Base-by-base conservation (phyloP, 2,888 invertebrate genomes). In the Agriopis leucophaearia region DNA sequence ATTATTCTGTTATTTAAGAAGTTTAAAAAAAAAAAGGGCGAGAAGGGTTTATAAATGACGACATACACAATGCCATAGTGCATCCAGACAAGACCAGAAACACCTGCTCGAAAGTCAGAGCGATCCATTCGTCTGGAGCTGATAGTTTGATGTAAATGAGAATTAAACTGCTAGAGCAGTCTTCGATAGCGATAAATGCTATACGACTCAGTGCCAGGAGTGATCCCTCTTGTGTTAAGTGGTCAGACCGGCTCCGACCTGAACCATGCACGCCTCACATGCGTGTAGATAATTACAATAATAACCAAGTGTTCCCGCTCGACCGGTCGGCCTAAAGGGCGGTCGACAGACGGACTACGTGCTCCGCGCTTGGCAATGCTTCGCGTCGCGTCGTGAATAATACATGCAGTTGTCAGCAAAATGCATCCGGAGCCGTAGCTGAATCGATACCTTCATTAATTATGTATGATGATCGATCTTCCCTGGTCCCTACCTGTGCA, bases 271-370 rank as follows among this genome's bases (percentile, higher is more conserved):
- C 16, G 2, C 54, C 16, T 12, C 40, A 16, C 40, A 16, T 40
- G 36, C 35, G 35, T 36, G 16, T 18, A n/a, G n/a, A n/a, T n/a
- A 54, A 54, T 54, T 54, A 40, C 40, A 38, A 54, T 36, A 51
- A 51, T 40, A 54, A 16, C 40, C 52, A 6, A 13, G 8, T 51
- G n/a, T 51, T 36, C 51, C 51, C 35, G 36, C 51, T 36, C 36
- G 15, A 54, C 54, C 54, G 54, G 54, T 54, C 54, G 54, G 40
- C 40, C 12, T 54, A 40, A 38, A 54, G 54, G 40, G 16, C 54
- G 40, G 10, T 16, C 12, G 38, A 13, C 16, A 40, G 40, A 54
- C 54, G 6, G 54, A 16, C 54, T 54, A 27, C 12, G 27, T 48
- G 18, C 18, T 12, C 47, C 16, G 10, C 48, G 12, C 48, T 48